Evolutionary conservation across 2,113 vertebrate species (phyloP), one percentile per base, ranked within the genome.

Genomic region (Copsychus sechellarum): DNA sequence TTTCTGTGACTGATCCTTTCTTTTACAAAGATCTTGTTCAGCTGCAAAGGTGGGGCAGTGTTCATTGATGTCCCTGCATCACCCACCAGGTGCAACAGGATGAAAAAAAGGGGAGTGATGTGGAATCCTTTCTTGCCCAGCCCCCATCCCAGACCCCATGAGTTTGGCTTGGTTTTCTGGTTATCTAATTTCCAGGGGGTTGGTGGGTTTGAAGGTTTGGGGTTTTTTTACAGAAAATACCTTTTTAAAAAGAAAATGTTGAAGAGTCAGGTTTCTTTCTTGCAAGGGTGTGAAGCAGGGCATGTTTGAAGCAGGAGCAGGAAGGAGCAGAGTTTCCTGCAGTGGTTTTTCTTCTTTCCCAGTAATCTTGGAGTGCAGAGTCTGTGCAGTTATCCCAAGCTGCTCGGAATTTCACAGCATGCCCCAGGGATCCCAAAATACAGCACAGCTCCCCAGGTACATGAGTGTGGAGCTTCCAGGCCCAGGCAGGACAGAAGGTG

Each of bases 381-480:
- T 36, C 56, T 38, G 4, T 61, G 85, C 42, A 48, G 95, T 96
- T 97, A 85, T 97, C 94, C 92, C 23, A 5, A 91, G 78, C n/a
- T 22, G 45, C 89, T 85, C 71, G 92, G 95, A 96, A 96, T 95
- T 98, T 96, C 95, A 74, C 95, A 96, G 89, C 58, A 50, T 96
- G 81, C 81, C 66, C 86, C 91, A 96, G 82, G 81, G 94, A 96
- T 95, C 91, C 78, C 77, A 42, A 96, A 97, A 96, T 92, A 86
- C 18, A 40, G 80, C 94, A 51, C 56, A 62, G 91, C 88, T 98
- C 94, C 94, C 73, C 24, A 24, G 45, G n/a, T 22, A 22, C 73
- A 54, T 94, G 94, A 95, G 72, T 91, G 87, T 97, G 92, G 96
- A 90, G 86, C 86, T 92, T 97, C 93, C 53, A 67, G 83, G 36